These are phyloP conservation scores for Thaleichthys pacificus DNA, from an alignment of 2,797 vertebrate genomes.

Conservation along the genomic window DNA sequence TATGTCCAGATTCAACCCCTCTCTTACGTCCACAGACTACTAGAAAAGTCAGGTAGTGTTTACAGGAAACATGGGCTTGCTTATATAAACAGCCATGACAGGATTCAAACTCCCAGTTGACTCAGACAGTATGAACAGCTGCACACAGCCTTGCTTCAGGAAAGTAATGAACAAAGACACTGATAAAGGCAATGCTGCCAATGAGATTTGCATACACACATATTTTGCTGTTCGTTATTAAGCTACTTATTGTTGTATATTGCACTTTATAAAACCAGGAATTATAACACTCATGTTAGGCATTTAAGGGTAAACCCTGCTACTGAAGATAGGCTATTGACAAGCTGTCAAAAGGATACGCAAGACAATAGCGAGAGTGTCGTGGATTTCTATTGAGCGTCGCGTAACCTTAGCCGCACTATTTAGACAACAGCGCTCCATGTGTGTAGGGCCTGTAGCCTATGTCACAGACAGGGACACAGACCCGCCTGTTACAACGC, in stretches of 20 bases:
- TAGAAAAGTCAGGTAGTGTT: conserved; percentile 29
- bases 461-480: conserved; percentile 34
- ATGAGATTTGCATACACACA: too few relatives aligned
- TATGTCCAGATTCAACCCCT: too few relatives aligned
- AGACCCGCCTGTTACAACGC: conserved; percentile 5
- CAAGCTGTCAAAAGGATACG: background rate
- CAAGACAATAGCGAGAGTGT: background rate
- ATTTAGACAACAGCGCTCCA: background rate
- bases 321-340: background rate
- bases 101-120: conserved; percentile 31
- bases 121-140: conserved; percentile 54
- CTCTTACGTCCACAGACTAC: too few relatives aligned
- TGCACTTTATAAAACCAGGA: too few relatives aligned
- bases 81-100: conserved; percentile 33
- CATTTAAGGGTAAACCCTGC: too few relatives aligned
- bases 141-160: too few relatives aligned
- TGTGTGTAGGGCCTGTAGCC: conserved; percentile 31
- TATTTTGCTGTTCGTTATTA: too few relatives aligned
- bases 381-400: background rate
- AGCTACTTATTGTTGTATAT: too few relatives aligned
- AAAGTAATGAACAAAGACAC: too few relatives aligned
- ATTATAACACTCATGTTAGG: too few relatives aligned
- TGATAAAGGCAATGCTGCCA: too few relatives aligned
- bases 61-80: conserved; percentile 45
- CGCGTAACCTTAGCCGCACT: too few relatives aligned